Evolutionary conservation across 2,888 invertebrate genomes (phyloP).

Genomic region (Synanthedon andrenaeformis): DNA sequence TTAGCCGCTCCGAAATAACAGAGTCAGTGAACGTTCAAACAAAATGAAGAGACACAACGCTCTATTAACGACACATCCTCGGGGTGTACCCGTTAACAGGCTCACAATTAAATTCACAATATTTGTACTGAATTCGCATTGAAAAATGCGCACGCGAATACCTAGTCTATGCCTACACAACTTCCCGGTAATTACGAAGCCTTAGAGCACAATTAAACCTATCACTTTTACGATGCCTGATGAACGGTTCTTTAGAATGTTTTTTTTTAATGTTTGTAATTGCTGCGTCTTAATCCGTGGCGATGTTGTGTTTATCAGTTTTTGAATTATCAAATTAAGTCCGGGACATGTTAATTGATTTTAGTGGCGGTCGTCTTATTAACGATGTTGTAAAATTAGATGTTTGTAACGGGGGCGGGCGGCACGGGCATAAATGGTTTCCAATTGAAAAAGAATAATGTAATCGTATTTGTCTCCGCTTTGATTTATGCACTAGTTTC

Average conservation of each 20-base stretch:
- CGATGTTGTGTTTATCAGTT: conserved; percentile 9
- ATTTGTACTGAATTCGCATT: conserved; percentile 17
- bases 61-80: conserved; percentile 64
- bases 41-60: conserved; percentile 64
- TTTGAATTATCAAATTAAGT: conserved; percentile 15
- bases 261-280: conserved; percentile 14
- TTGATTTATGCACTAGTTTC: conserved; percentile 39
- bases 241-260: conserved; percentile 14
- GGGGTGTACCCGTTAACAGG: conserved; percentile 43
- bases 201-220: conserved; percentile 22
- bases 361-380: conserved; percentile 1
- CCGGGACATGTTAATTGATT: conserved; percentile 12
- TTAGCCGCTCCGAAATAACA: conserved; percentile 68
- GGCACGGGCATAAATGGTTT: conserved; percentile 5
- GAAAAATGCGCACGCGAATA: conserved; percentile 12
- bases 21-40: conserved; percentile 64
- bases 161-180: conserved; percentile 2
- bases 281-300: conserved; percentile 13
- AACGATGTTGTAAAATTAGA: conserved; percentile 8
- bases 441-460: conserved; percentile 33
- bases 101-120: conserved; percentile 48
- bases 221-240: conserved; percentile 21
- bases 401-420: conserved; percentile 3
- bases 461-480: conserved; percentile 36
- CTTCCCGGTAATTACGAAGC: conserved; percentile 12